phyloP scores from a whole-genome alignment of 2,888 invertebrate genomes.

The Pseudococcus longispinus region DNA sequence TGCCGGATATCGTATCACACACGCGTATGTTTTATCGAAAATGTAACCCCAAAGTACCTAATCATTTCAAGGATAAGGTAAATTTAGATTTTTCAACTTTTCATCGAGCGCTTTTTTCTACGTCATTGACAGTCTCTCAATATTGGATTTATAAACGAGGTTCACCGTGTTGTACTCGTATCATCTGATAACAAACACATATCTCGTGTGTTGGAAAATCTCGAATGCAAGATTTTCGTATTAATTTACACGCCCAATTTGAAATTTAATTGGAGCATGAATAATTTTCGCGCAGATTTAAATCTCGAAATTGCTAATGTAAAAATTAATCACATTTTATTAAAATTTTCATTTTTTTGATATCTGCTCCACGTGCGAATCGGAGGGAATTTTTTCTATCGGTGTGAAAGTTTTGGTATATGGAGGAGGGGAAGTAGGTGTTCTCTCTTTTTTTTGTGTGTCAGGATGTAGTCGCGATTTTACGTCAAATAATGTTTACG shows the following conservation, averaged over 20 bases:
- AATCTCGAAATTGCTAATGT: not conserved
- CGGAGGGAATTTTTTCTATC: not conserved
- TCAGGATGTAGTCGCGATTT: not conserved
- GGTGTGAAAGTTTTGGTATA: not conserved
- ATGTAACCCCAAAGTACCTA: not conserved
- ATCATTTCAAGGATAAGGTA: slow-evolving; percentile 25
- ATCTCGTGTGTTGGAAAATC: not conserved
- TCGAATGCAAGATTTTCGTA: not conserved
- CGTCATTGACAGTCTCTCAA: not conserved
- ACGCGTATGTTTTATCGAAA: not conserved
- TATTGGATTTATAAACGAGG: not conserved
- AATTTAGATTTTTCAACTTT: slow-evolving; percentile 36
- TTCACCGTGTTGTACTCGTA: not conserved
- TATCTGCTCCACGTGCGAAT: too few relatives aligned
- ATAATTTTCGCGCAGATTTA: not conserved
- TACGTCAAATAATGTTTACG: slow-evolving; percentile 13
- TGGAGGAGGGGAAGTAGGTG: not conserved
- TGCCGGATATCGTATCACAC: not conserved
- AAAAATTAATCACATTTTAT: not conserved
- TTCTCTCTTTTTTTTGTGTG: not conserved
- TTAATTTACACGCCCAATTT: slow-evolving; percentile 13
- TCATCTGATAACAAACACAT: slow-evolving; percentile 19
- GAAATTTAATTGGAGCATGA: slow-evolving; percentile 14
- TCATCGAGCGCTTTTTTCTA: not conserved
- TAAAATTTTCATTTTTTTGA: not conserved